Evolutionary conservation across 2,888 invertebrate species (phyloP).

Genomic region (Microchrysa polita): DNA sequence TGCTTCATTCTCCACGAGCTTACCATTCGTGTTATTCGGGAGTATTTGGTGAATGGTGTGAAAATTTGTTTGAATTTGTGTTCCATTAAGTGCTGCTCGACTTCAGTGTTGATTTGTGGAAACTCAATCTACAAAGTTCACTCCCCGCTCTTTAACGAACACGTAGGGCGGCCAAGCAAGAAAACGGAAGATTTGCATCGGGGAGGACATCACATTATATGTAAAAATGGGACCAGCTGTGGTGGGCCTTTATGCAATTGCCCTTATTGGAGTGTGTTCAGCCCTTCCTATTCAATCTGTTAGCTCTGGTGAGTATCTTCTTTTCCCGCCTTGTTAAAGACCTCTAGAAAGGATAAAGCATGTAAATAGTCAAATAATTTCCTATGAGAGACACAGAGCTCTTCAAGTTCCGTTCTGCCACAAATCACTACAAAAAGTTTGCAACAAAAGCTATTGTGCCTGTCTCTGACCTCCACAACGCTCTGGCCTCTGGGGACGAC

Average conservation of each 20-base stretch:
- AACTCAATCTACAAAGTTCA: neutral
- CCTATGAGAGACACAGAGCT: no score
- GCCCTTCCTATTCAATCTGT: constrained; percentile 47
- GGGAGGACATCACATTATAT: neutral
- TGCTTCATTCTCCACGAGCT: constrained; percentile 14
- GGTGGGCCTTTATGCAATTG: constrained; percentile 37
- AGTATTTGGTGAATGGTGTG: constrained; percentile 7
- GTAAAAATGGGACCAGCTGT: constrained; percentile 20
- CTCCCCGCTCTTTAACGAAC: neutral
- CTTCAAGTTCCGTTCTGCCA: no score
- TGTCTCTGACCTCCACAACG: neutral
- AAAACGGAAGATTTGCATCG: no score
- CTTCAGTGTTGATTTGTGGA: neutral
- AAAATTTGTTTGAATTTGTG: neutral
- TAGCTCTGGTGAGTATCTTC: constrained; percentile 46
- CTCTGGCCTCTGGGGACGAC: neutral
- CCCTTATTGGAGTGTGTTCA: constrained; percentile 45
- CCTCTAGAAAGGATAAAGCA: no score
- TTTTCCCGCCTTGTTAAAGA: no score
- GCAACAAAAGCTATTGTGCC: no score
- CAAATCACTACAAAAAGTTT: no score
- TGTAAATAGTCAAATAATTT: no score
- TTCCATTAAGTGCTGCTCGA: neutral
- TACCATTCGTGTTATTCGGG: constrained; percentile 14
- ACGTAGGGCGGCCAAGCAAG: neutral